Conservation (phyloP, 2,797 vertebrate genomes). For the Chrysocyon brachyurus region DNA sequence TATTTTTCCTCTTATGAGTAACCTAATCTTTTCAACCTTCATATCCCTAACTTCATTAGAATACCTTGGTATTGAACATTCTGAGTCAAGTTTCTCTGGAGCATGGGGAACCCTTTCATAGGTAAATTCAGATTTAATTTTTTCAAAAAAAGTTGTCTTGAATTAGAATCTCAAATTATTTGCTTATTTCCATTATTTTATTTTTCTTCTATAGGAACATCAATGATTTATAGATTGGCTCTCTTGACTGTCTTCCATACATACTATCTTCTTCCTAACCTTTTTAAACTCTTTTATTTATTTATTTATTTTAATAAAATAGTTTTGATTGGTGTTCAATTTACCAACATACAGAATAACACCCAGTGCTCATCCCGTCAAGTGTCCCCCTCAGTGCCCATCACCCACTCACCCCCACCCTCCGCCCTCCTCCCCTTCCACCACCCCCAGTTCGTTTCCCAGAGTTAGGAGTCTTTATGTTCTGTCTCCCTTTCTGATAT, state of each 20-base stretch:
- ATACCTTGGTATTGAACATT: background rate
- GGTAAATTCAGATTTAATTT: background rate
- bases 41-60: background rate
- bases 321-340: too few relatives aligned
- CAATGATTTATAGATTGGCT: background rate
- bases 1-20: background rate
- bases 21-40: background rate
- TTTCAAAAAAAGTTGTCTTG: background rate
- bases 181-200: background rate
- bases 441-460: too few relatives aligned
- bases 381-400: too few relatives aligned
- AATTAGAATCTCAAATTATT: background rate
- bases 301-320: too few relatives aligned
- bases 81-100: background rate
- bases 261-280: background rate
- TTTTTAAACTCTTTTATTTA: background rate
- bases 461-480: too few relatives aligned
- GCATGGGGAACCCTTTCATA: background rate
- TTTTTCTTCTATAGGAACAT: background rate
- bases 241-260: background rate
- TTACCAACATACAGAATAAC: too few relatives aligned
- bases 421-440: too few relatives aligned
- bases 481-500: too few relatives aligned
- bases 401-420: too few relatives aligned
- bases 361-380: too few relatives aligned